These are phyloP conservation scores for Agrotis segetum DNA, from an alignment of 2,888 invertebrate species.

Conservation along the genomic window DNA sequence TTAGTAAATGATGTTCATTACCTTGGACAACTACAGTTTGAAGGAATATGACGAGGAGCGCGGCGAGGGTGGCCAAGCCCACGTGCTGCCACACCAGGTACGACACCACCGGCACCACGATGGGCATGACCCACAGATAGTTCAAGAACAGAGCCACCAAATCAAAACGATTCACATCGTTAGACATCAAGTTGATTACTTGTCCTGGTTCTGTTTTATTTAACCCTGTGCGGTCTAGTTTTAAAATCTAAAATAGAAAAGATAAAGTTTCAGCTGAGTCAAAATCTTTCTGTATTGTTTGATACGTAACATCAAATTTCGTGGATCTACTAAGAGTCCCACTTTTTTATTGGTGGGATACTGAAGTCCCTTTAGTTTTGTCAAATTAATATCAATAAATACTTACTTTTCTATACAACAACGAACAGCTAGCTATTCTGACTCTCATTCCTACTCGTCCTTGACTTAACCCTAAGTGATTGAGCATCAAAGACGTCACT, in stretches of 20 bases:
- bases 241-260: conserved; percentile 80
- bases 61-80: conserved; percentile 83
- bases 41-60: conserved; percentile 87
- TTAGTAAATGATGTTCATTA: conserved; percentile 60
- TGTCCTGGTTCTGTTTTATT: conserved; percentile 93
- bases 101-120: conserved; percentile 92
- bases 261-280: background rate
- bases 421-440: conserved; percentile 94
- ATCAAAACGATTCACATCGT: conserved; percentile 96
- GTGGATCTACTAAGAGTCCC: background rate
- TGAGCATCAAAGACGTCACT: conserved; percentile 91
- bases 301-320: background rate
- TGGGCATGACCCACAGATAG: conserved; percentile 95
- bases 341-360: background rate
- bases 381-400: background rate
- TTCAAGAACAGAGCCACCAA: conserved; percentile 93
- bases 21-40: conserved; percentile 92
- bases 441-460: conserved; percentile 94
- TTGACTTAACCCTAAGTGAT: conserved; percentile 91
- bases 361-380: background rate
- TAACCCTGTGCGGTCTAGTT: conserved; percentile 90
- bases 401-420: conserved; percentile 95
- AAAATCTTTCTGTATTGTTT: too few species aligned
- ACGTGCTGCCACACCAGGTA: conserved; percentile 87
- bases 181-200: conserved; percentile 96